Percentiles rank a stretch among this genome's conserved stretches.
These are phyloP conservation scores for Lordiphosa collinella DNA, from an alignment of 1,140 invertebrate genomes.

Conservation along the genomic window DNA sequence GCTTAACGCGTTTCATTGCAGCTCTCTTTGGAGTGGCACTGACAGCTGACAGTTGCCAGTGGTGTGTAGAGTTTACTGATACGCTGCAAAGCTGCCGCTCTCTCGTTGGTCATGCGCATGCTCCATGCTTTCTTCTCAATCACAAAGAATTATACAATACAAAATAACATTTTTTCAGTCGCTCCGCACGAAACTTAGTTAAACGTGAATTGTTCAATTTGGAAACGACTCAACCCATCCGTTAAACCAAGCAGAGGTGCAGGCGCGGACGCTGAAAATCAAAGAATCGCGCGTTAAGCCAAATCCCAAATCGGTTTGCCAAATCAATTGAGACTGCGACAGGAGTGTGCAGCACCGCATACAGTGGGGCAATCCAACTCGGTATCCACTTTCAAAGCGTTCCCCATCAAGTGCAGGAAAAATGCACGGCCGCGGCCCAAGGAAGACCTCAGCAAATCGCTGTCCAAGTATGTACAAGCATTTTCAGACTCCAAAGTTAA, in stretches of 20 bases:
- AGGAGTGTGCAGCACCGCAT: not conserved
- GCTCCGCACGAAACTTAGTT: conserved; percentile 1
- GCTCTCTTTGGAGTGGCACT: not conserved
- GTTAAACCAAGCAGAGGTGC: not conserved
- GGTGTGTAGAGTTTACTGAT: not conserved
- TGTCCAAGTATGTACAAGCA: not conserved
- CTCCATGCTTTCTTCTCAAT: conserved; percentile 1
- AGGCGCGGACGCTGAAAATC: not conserved
- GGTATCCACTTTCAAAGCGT: not conserved
- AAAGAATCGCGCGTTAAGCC: not conserved
- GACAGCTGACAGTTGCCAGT: not conserved
- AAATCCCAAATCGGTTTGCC: not conserved
- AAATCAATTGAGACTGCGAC: conserved; percentile 1
- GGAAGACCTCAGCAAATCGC: not conserved
- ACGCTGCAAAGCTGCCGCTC: not conserved
- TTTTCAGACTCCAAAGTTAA: not conserved
- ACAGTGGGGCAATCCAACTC: not conserved
- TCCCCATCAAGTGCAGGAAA: not conserved
- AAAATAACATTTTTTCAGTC: conserved; percentile 46
- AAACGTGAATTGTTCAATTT: conserved; percentile 1
- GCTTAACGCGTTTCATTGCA: not conserved
- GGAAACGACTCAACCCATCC: not conserved
- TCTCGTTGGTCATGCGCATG: conserved; percentile 36
- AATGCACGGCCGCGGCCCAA: conserved; percentile 1
- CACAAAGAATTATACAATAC: conserved; percentile 57